Percentiles rank a stretch among this genome's conserved stretches.
Conservation (phyloP, 2,113 vertebrate species). For the Gobius niger region DNA sequence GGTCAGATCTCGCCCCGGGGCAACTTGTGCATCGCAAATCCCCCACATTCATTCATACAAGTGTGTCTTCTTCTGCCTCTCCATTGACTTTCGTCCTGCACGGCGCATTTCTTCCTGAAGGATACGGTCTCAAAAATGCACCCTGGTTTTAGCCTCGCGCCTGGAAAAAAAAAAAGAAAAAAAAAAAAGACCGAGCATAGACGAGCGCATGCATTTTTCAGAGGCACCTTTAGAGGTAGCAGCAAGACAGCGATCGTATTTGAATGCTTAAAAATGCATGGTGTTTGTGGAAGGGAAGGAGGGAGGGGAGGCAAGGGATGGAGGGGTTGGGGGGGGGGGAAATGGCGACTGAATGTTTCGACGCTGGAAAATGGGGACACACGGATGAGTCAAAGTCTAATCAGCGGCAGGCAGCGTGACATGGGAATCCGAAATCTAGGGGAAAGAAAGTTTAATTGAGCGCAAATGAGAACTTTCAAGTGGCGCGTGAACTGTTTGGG, state of each 20-base stretch:
- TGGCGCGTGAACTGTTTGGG: slow-evolving; percentile 25
- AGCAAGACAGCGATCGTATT: slow-evolving; percentile 42
- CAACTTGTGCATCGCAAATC: slow-evolving; percentile 41
- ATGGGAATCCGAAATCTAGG: slow-evolving; percentile 15
- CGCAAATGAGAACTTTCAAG: slow-evolving; percentile 40
- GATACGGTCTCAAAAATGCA: slow-evolving; percentile 39
- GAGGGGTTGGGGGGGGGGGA: background rate
- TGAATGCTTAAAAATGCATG: slow-evolving; percentile 63
- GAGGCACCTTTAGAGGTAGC: slow-evolving; percentile 36
- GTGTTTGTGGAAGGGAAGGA: slow-evolving; percentile 41
- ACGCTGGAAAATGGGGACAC: slow-evolving; percentile 26
- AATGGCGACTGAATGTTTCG: slow-evolving; percentile 27
- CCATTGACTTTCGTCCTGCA: slow-evolving; percentile 13
- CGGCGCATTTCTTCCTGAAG: slow-evolving; percentile 24
- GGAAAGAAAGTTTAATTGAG: slow-evolving; percentile 46
- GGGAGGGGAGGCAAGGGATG: no score
- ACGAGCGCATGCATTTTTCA: slow-evolving; percentile 72
- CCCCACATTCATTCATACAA: slow-evolving; percentile 37
- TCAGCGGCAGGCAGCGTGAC: slow-evolving; percentile 28
- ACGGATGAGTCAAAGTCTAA: slow-evolving; percentile 7
- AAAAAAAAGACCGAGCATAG: slow-evolving; percentile 55
- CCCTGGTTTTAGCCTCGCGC: slow-evolving; percentile 24
- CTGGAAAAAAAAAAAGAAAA: slow-evolving; percentile 30
- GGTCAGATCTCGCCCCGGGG: slow-evolving; percentile 42
- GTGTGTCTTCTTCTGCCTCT: slow-evolving; percentile 36